Evolutionary conservation across 2,113 vertebrate genomes (phyloP).

Genomic region (Eulemur rufifrons): DNA sequence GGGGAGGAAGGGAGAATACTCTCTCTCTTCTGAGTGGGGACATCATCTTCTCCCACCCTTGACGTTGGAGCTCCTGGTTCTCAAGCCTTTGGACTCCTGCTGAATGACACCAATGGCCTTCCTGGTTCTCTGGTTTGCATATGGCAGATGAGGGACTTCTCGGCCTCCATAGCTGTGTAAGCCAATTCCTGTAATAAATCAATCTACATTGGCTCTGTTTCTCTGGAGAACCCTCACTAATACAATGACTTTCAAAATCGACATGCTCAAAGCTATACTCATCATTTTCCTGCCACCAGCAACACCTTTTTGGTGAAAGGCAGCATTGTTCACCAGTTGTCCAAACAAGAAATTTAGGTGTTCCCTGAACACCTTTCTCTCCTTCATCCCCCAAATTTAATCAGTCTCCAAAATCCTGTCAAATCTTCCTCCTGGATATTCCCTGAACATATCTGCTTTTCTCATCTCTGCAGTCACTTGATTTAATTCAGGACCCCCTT

Average conservation of each 20-base stretch:
- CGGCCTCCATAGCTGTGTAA: background rate
- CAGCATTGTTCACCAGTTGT: background rate
- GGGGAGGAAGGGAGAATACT: background rate
- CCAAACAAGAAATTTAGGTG: background rate
- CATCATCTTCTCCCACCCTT: background rate
- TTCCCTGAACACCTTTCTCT: background rate
- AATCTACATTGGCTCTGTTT: background rate
- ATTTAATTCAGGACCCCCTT: background rate
- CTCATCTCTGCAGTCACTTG: background rate
- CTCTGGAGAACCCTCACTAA: background rate
- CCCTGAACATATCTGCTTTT: background rate
- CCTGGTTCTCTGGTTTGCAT: background rate
- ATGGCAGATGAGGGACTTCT: background rate
- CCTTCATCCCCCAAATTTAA: background rate
- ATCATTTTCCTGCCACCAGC: background rate
- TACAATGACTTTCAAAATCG: background rate
- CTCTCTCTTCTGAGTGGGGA: background rate
- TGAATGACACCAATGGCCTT: background rate
- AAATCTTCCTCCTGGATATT: background rate
- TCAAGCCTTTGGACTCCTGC: background rate
- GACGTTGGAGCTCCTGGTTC: background rate
- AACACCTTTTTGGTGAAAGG: background rate
- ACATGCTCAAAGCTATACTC: background rate
- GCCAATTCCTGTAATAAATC: background rate
- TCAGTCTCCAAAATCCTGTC: background rate